phyloP scores from a whole-genome alignment of 1,140 invertebrate species.

The Drosophila ohnishii region DNA sequence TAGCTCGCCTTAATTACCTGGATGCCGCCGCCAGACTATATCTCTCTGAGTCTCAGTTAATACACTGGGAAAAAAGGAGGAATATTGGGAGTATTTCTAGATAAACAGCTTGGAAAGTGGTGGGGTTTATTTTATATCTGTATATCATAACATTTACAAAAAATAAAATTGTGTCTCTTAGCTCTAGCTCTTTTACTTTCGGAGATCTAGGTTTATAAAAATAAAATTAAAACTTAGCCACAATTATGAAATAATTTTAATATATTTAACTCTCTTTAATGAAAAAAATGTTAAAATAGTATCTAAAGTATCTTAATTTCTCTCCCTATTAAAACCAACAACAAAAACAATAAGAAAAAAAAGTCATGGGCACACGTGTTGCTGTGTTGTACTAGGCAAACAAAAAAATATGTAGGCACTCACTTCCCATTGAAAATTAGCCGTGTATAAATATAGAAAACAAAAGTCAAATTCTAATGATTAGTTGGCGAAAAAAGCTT shows the following conservation, averaged over 20 bases:
- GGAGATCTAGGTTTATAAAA: background rate
- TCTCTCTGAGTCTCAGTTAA: slow-evolving; percentile 4
- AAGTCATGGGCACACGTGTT: slow-evolving; percentile 41
- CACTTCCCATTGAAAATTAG: slow-evolving; percentile 50
- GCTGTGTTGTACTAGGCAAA: slow-evolving; percentile 41
- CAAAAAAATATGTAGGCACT: slow-evolving; percentile 7
- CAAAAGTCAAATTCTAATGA: slow-evolving; percentile 54
- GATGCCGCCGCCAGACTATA: too few species aligned
- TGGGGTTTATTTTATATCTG: background rate
- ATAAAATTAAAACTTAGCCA: too few species aligned
- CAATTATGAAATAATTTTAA: too few species aligned
- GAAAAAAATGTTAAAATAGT: too few species aligned
- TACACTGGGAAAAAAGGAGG: background rate
- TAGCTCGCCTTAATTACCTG: too few species aligned
- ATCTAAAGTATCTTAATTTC: too few species aligned
- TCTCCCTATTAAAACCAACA: slow-evolving; percentile 4
- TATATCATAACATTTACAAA: background rate
- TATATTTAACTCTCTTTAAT: background rate
- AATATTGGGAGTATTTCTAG: background rate
- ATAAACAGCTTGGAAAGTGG: background rate
- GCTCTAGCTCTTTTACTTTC: background rate
- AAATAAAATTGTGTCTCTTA: background rate
- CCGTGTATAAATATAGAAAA: slow-evolving; percentile 48
- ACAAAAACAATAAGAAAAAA: background rate
- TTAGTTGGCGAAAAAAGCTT: slow-evolving; percentile 28